These are phyloP conservation scores for Perdix hodgsoniae DNA, from an alignment of 2,797 vertebrate genomes.

Conservation along the genomic window DNA sequence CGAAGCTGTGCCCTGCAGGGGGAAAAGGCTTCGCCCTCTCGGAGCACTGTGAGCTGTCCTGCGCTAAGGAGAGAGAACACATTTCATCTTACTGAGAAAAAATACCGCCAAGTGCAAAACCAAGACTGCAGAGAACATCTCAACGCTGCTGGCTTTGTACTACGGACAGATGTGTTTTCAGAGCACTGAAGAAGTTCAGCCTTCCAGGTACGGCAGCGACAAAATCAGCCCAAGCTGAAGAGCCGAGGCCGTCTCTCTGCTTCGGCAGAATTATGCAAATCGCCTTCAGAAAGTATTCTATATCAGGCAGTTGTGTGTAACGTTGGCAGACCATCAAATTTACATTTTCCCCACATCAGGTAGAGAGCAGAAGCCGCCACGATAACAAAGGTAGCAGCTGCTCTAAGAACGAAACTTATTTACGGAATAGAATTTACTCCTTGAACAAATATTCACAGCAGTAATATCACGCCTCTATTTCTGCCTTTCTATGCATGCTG, in stretches of 20 bases:
- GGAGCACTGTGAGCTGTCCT: rapidly evolving
- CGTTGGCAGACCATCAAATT: neutral
- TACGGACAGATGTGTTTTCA: rapidly evolving
- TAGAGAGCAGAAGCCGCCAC: neutral
- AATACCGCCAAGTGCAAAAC: rapidly evolving
- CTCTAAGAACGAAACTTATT: neutral
- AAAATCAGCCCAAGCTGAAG: rapidly evolving
- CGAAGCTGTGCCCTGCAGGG: rapidly evolving
- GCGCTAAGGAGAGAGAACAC: neutral
- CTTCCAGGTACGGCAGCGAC: neutral
- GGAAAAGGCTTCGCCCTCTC: rapidly evolving
- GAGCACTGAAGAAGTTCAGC: neutral
- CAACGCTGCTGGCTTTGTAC: rapidly evolving
- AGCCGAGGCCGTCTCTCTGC: rapidly evolving
- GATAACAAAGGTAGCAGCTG: neutral
- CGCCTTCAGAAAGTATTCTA: neutral
- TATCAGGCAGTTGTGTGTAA: neutral
- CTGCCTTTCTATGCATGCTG: neutral
- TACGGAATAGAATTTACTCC: neutral
- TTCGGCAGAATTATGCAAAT: neutral
- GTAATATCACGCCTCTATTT: rapidly evolving
- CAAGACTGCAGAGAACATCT: rapidly evolving
- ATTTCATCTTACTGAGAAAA: neutral
- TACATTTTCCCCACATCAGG: neutral
- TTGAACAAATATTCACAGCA: rapidly evolving